phyloP scores from a whole-genome alignment of 2,888 invertebrate species.

The Pseudococcus viburni region DNA sequence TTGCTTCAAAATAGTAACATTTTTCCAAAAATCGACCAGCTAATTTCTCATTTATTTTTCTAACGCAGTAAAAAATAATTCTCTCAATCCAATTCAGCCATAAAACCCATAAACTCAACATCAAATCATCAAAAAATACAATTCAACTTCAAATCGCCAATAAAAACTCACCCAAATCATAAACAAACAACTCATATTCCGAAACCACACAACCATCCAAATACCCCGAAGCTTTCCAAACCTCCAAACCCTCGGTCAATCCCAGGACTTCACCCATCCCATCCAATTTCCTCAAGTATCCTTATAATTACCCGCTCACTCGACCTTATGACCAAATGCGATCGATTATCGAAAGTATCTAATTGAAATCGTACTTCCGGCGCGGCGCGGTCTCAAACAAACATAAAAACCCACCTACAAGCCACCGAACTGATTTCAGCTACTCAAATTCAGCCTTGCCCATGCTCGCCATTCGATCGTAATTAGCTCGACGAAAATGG shows the following conservation, averaged over 20 bases:
- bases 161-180: too few species aligned
- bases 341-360: constrained; percentile 30
- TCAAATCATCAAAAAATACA: too few species aligned
- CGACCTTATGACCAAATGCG: constrained; percentile 40
- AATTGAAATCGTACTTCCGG: constrained; percentile 4
- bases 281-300: not conserved
- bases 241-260: not conserved
- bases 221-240: not conserved
- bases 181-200: too few species aligned
- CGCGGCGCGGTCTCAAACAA: not conserved
- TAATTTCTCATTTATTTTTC: too few species aligned
- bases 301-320: not conserved
- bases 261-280: not conserved
- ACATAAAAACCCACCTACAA: not conserved
- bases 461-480: not conserved
- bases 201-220: not conserved
- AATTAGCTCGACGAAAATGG: not conserved
- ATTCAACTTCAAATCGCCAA: too few species aligned
- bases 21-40: too few species aligned
- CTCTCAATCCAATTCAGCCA: too few species aligned
- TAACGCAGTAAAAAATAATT: too few species aligned
- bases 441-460: not conserved
- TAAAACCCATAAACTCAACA: too few species aligned
- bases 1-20: too few species aligned
- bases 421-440: not conserved